A percentile compares a stretch with the other conserved stretches of the same genome.
Conservation (phyloP, 2,113 vertebrate species). For the Catagonus wagneri region DNA sequence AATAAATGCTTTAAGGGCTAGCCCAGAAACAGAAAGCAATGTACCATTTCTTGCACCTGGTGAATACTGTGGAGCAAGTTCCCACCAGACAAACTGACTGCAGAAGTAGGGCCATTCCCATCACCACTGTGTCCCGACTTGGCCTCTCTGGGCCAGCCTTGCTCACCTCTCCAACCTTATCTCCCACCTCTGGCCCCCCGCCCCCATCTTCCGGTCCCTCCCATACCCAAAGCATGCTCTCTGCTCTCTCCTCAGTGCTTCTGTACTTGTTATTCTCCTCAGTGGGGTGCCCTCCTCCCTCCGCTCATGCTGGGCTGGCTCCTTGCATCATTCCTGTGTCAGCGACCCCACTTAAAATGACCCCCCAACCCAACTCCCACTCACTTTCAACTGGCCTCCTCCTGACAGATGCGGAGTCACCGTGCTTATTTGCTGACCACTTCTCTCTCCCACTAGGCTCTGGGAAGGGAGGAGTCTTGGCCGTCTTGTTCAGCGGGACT, state of each 20-base stretch:
- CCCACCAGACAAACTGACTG: background rate
- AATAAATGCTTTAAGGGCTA: background rate
- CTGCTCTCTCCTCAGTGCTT: too few relatives aligned
- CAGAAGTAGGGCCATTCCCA: too few relatives aligned
- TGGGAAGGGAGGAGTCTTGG: background rate
- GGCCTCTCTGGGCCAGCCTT: background rate
- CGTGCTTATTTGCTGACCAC: background rate
- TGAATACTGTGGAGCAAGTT: background rate
- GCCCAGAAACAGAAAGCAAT: background rate
- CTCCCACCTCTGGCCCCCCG: background rate
- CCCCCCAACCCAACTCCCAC: background rate
- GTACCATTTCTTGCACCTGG: background rate
- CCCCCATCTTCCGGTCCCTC: background rate
- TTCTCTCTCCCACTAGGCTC: background rate
- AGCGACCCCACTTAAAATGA: too few relatives aligned
- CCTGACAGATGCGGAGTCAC: background rate
- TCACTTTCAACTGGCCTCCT: background rate
- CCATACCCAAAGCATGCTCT: background rate
- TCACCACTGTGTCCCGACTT: background rate
- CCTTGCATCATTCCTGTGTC: background rate
- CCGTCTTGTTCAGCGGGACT: background rate
- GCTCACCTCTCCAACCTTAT: background rate
- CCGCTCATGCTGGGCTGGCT: background rate
- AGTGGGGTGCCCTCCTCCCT: background rate
- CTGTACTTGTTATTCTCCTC: background rate